These are phyloP conservation scores for Chloroclystis v-ata DNA, from an alignment of 2,888 invertebrate species.

Conservation along the genomic window DNA sequence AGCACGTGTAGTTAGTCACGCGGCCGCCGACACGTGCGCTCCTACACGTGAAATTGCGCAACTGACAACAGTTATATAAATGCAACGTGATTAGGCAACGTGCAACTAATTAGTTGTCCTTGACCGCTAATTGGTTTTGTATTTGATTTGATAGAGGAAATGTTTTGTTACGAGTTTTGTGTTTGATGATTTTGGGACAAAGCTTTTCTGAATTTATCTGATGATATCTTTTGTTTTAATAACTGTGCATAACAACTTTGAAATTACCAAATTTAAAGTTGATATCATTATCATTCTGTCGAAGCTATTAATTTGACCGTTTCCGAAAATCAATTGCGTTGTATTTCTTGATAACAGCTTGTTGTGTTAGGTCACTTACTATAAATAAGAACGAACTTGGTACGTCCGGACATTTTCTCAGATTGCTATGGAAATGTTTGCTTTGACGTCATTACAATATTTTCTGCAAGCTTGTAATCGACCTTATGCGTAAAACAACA, in stretches of 20 bases:
- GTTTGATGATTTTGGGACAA: not conserved
- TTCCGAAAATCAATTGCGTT: no score
- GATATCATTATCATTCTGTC: no score
- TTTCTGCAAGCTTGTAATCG: not conserved
- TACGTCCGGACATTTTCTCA: slow-evolving; percentile 18
- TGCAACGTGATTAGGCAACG: slow-evolving; percentile 66
- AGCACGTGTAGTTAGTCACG: slow-evolving; percentile 52
- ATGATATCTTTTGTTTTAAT: no score
- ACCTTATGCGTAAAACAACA: slow-evolving; percentile 6
- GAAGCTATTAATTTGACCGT: no score
- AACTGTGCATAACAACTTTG: no score
- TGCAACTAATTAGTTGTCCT: slow-evolving; percentile 55
- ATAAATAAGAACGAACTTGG: slow-evolving; percentile 20
- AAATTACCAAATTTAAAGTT: no score
- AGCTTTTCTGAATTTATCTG: no score
- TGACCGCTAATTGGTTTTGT: slow-evolving; percentile 35
- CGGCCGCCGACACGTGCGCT: slow-evolving; percentile 62
- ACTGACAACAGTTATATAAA: slow-evolving; percentile 65
- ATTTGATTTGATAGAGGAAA: slow-evolving; percentile 1
- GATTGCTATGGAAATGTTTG: slow-evolving; percentile 26
- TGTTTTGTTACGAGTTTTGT: not conserved
- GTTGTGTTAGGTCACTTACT: slow-evolving; percentile 21
- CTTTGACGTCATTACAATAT: slow-evolving; percentile 25
- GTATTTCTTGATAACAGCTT: not conserved
- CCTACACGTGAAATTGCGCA: slow-evolving; percentile 71